These are phyloP conservation scores for Dolichallabes microphthalmus DNA, from an alignment of 2,113 vertebrate species.

Conservation along the genomic window DNA sequence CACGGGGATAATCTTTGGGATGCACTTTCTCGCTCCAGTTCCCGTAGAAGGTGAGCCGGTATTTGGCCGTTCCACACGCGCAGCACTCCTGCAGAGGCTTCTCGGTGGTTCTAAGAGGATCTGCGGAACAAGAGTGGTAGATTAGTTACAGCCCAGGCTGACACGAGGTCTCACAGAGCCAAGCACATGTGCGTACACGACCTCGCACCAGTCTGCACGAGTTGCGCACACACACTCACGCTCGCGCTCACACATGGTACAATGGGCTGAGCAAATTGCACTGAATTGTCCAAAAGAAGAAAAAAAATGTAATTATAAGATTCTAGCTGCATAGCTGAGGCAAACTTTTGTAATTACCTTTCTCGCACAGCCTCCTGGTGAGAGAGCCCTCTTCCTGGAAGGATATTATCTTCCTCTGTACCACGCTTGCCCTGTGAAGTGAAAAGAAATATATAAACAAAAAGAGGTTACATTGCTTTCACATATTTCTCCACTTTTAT, in stretches of 20 bases:
- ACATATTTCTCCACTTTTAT: slow-evolving; percentile 11
- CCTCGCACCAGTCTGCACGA: background rate
- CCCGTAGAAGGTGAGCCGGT: slow-evolving; percentile 92
- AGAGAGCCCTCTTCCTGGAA: slow-evolving; percentile 94
- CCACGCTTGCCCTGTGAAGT: slow-evolving; percentile 84
- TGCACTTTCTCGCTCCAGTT: slow-evolving; percentile 97
- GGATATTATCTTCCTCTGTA: slow-evolving; percentile 92
- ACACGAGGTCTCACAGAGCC: background rate
- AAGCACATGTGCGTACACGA: background rate
- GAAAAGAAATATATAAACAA: slow-evolving; percentile 27
- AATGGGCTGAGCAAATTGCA: slow-evolving; percentile 50
- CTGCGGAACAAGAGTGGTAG: slow-evolving; percentile 61
- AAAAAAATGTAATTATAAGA: slow-evolving; percentile 25
- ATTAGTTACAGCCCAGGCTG: background rate
- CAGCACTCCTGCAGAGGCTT: slow-evolving; percentile 84
- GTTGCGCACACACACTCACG: background rate
- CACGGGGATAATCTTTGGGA: slow-evolving; percentile 94
- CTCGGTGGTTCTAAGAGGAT: slow-evolving; percentile 75
- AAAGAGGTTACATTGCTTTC: background rate
- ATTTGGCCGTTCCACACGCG: slow-evolving; percentile 95
- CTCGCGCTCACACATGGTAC: background rate
- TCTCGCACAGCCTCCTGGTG: slow-evolving; percentile 90
- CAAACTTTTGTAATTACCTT: slow-evolving; percentile 73
- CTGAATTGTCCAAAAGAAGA: slow-evolving; percentile 11
- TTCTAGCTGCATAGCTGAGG: slow-evolving; percentile 17